phyloP scores from a whole-genome alignment of 2,113 vertebrate genomes.

The Ptilorrhoa leucosticta region DNA sequence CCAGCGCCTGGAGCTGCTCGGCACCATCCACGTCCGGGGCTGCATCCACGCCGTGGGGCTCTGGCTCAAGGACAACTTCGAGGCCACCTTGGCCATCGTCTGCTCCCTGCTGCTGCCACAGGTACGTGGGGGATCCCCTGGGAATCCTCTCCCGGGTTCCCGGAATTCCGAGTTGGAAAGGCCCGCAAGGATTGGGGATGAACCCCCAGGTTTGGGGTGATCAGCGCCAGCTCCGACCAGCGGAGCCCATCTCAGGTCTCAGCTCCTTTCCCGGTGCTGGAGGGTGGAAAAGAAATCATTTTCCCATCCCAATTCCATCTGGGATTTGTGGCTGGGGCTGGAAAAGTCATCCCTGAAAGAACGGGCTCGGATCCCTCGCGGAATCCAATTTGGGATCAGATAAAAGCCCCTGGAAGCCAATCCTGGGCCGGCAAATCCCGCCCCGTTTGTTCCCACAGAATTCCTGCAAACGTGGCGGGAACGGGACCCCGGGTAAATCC shows the following conservation, averaged over 20 bases:
- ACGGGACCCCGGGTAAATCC: neutral
- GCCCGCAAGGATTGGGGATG: neutral
- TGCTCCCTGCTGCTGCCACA: constrained; percentile 84
- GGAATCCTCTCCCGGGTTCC: rapidly evolving
- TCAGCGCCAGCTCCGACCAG: rapidly evolving
- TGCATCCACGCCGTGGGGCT: constrained; percentile 89
- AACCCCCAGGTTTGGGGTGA: rapidly evolving
- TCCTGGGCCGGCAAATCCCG: neutral
- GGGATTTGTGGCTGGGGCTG: neutral
- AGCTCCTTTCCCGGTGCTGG: rapidly evolving
- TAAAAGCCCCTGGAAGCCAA: neutral
- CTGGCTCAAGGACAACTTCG: constrained; percentile 88
- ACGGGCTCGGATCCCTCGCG: neutral
- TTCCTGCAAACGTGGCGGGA: neutral
- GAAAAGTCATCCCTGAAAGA: neutral
- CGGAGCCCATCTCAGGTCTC: rapidly evolving
- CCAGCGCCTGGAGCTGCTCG: constrained; percentile 80
- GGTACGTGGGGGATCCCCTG: neutral
- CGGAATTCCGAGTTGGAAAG: rapidly evolving
- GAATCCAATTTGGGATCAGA: neutral
- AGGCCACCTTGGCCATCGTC: constrained; percentile 78
- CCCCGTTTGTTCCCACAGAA: neutral
- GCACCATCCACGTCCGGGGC: constrained; percentile 83
- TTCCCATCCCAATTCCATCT: rapidly evolving
- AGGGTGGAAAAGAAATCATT: rapidly evolving